Percentiles rank a stretch among this genome's conserved stretches.
Evolutionary conservation across 2,113 vertebrate genomes (phyloP).

Genomic region (Uropsilus gracilis): DNA sequence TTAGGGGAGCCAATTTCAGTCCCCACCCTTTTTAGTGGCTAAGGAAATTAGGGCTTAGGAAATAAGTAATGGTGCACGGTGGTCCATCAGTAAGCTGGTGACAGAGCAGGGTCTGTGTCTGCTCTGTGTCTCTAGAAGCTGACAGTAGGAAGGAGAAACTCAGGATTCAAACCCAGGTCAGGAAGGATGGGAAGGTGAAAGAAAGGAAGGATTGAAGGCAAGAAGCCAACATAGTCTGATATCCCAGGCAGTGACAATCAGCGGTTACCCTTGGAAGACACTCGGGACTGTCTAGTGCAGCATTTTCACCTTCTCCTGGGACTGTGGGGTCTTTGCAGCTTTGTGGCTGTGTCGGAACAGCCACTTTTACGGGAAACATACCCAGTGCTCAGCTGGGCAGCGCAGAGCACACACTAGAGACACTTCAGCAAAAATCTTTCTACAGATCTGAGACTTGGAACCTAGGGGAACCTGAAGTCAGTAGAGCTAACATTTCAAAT

Average conservation of each 20-base stretch:
- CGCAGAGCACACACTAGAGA: not conserved
- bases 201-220: accelerated
- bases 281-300: too few species aligned
- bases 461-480: not conserved
- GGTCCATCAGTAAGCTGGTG: not conserved
- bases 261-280: not conserved
- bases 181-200: accelerated
- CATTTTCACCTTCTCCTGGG: not conserved
- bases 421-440: not conserved
- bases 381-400: not conserved
- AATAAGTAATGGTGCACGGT: not conserved
- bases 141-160: not conserved
- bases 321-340: not conserved
- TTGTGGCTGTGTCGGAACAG: not conserved
- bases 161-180: not conserved
- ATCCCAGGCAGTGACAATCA: not conserved
- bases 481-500: not conserved
- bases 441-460: not conserved
- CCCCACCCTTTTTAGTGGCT: not conserved
- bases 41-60: not conserved
- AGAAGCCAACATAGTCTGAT: not conserved
- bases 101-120: too few species aligned
- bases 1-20: not conserved
- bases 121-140: not conserved
- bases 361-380: not conserved